Conservation (phyloP, 2,888 invertebrate genomes). For the Nomada lathburiana region DNA sequence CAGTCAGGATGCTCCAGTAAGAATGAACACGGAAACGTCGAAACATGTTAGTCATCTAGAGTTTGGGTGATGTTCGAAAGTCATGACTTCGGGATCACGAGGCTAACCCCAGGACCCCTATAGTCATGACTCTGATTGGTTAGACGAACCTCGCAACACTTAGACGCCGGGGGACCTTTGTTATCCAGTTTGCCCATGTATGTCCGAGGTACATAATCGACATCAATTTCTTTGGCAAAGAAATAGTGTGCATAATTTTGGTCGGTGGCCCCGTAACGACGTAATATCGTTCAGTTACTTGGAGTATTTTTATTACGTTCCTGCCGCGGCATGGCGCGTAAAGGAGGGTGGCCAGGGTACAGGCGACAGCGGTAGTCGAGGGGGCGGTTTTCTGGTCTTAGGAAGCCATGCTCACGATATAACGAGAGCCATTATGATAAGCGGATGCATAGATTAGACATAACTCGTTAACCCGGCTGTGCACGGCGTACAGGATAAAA, state of each 20-base stretch:
- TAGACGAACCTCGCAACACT: too few species aligned
- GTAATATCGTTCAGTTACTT: conserved; percentile 72
- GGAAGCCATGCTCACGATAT: conserved; percentile 75
- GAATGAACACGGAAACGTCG: too few species aligned
- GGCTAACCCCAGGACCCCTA: too few species aligned
- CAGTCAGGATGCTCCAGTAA: too few species aligned
- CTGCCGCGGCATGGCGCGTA: conserved; percentile 49
- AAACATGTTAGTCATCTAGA: too few species aligned
- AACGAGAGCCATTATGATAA: conserved; percentile 84
- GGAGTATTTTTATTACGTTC: conserved; percentile 71
- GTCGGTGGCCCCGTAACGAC: conserved; percentile 64
- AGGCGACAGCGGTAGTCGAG: conserved; percentile 54
- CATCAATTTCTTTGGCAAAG: conserved; percentile 21
- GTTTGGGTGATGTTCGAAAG: too few species aligned
- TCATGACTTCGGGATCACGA: too few species aligned
- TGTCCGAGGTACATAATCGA: conserved; percentile 37
- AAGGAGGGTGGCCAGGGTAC: conserved; percentile 37
- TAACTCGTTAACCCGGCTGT: conserved; percentile 82
- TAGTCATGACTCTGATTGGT: too few species aligned
- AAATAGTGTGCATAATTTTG: conserved; percentile 60
- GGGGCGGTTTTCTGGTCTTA: conserved; percentile 56
- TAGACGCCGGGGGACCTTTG: too few species aligned
- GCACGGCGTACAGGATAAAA: conserved; percentile 64
- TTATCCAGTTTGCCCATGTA: too few species aligned
- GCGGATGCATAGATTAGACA: conserved; percentile 83